Evolutionary conservation across 2,888 invertebrate genomes (phyloP), one percentile per base, ranked within the genome.

Genomic region (Masnerella sp.): DNA sequence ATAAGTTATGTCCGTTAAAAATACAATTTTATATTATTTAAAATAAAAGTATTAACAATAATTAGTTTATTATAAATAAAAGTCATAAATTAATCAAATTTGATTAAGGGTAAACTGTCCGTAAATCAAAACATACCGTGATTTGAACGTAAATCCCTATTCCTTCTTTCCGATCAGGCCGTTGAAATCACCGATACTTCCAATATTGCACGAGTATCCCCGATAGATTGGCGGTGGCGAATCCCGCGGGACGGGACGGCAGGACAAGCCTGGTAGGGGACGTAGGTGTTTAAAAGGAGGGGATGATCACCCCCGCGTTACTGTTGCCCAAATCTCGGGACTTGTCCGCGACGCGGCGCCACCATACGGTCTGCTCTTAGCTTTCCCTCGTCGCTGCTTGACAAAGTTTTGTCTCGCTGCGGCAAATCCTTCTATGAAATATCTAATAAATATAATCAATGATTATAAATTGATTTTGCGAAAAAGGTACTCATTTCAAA

Each of bases 111-210:
- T 7, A 5, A 20, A 59, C 51, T 3, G 2, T 20, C 43, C 59
- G 36, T 14, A n/a, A 0, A 1, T n/a, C 22, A 12, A 9, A 9
- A 3, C 15, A 32, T 14, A 18, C 36, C 54, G 69, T 47, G 69
- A 61, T 49, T 62, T 54, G 54, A 54, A 54, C 59, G 49, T 51
- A 38, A 34, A 54, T 52, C 32, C 25, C 65, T 67, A 64, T 65
- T 80, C 80, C 82, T 82, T 83, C 84, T 85, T 86, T 86, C 84
- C 86, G 85, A 87, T 87, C 87, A 84, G 81, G 79, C 83, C 87
- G 87, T 87, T 87, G 86, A 87, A 87, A 82, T 87, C 87, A 87
- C 87, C 87, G 84, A 87, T 87, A 87, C 81, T 87, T 86, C 86
- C 86, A 84, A 87, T 87, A 87, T 80, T 82, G 75, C 76, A 76